Base-by-base conservation (phyloP, 2,797 vertebrate species). In the Phoeniculus purpureus region DNA sequence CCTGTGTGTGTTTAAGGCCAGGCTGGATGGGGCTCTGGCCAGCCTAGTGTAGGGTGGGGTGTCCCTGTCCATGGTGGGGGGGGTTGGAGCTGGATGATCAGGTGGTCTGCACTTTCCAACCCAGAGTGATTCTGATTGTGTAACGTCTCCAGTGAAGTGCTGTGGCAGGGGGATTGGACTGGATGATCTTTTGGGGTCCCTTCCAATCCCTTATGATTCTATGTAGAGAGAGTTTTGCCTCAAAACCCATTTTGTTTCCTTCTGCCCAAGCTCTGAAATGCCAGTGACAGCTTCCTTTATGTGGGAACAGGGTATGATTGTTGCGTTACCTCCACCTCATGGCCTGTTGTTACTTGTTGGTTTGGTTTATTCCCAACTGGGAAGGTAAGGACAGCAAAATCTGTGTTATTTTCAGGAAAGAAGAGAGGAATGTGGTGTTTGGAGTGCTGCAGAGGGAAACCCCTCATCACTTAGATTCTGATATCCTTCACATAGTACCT, bases 361-460 rank as follows among this genome's bases (percentile, higher is more conserved):
- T 58, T 1, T 55, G 51, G 10, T 14, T 31, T 43, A 8, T 47
- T 40, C 18, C 75, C 29, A 40, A 9, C 18, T 37, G 19, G 45
- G 55, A 70, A 19, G 32, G 47, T 3, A 52, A 43, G 29, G 16
- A 31, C 52, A 29, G 37, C 22, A 66, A 62, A 60, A 43, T 59
- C 76, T 9, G 4, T 11, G 9, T 48, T 6, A 32, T 34, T 32
- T 19, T 55, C 6, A 1, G 29, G 37, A 7, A 55, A 12, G 31
- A 54, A 67, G 72, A 48, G 32, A 16, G 22, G 54, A 21, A 21
- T 22, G 31, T 48, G 21, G 15, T 29, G 3, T 64, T 43, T 29
- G 59, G 32, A 60, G 50, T 50, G 1, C 29, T 48, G 19, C 10
- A 9, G 16, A 15, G 10, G 23, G 19, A 2, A 2, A 8, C 0